Conservation (phyloP, 2,888 invertebrate species). For the Spatulosminthurus flaviceps region DNA sequence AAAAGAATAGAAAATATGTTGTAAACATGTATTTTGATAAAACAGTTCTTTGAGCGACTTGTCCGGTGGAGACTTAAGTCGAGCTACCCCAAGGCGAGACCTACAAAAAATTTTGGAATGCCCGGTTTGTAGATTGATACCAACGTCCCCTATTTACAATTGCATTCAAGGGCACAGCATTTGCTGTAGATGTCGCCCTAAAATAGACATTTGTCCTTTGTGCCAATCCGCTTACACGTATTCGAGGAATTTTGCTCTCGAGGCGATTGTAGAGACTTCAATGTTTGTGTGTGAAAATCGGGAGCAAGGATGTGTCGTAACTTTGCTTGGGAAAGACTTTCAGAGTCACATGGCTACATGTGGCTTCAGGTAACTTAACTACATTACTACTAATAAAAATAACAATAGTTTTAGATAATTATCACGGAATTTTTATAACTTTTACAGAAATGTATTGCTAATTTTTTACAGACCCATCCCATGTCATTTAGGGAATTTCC, state of each 20-base stretch:
- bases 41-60: too few relatives aligned
- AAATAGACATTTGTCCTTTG: constrained; percentile 20
- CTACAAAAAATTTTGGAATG: constrained; percentile 13
- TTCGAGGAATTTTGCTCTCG: constrained; percentile 33
- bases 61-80: background rate
- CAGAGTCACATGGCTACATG: background rate
- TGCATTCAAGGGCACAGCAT: constrained; percentile 26
- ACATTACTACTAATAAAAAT: background rate
- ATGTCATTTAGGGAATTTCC: background rate
- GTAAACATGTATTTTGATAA: too few relatives aligned
- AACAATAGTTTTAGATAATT: too few relatives aligned
- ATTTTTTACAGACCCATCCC: background rate
- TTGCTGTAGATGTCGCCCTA: background rate
- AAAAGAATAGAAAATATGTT: too few relatives aligned
- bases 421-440: too few relatives aligned
- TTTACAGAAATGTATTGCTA: background rate
- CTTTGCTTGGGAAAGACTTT: background rate
- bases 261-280: constrained; percentile 15
- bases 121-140: background rate
- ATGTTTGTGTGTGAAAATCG: constrained; percentile 17
- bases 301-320: background rate
- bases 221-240: constrained; percentile 16
- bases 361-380: background rate
- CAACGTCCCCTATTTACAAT: background rate
- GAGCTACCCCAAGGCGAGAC: background rate